Evolutionary conservation across 1,140 invertebrate species (phyloP).

Genomic region (Lordiphosa stackelbergi): DNA sequence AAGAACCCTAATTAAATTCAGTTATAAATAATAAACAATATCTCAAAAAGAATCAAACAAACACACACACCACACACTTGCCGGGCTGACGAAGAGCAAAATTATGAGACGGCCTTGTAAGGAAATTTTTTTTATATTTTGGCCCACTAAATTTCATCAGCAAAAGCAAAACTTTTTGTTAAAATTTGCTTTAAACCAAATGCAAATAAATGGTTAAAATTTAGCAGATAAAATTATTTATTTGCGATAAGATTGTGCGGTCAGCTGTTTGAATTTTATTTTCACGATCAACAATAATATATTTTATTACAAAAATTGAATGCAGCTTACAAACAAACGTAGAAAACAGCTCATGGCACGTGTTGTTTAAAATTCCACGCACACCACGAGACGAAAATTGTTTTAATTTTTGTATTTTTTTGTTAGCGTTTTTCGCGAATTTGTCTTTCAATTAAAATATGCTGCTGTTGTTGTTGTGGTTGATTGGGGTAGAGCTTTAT

Average conservation of each 20-base stretch:
- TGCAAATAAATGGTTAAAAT: conserved; percentile 14
- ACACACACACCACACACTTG: neutral
- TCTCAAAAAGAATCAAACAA: conserved; percentile 8
- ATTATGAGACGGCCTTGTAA: neutral
- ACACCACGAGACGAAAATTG: conserved; percentile 16
- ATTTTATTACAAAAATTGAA: conserved; percentile 25
- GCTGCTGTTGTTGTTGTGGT: neutral
- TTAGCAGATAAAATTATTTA: conserved; percentile 36
- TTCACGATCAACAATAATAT: neutral
- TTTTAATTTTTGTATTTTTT: conserved; percentile 8
- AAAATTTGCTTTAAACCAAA: conserved; percentile 12
- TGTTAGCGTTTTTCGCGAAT: conserved; percentile 6
- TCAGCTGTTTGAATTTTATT: conserved; percentile 28
- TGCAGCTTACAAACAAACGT: conserved; percentile 62
- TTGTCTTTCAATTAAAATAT: conserved; percentile 31
- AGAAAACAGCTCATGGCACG: conserved; percentile 64
- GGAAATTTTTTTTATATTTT: neutral
- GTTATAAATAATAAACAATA: conserved; percentile 45
- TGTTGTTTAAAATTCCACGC: conserved; percentile 51
- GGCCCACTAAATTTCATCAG: conserved; percentile 24
- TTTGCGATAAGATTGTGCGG: neutral
- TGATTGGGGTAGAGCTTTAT: conserved; percentile 41
- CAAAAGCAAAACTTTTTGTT: conserved; percentile 9
- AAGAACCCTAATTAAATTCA: conserved; percentile 40
- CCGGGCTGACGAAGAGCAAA: neutral